Conservation (phyloP, 2,888 invertebrate species). For the Trichogramma dendrolimi region DNA sequence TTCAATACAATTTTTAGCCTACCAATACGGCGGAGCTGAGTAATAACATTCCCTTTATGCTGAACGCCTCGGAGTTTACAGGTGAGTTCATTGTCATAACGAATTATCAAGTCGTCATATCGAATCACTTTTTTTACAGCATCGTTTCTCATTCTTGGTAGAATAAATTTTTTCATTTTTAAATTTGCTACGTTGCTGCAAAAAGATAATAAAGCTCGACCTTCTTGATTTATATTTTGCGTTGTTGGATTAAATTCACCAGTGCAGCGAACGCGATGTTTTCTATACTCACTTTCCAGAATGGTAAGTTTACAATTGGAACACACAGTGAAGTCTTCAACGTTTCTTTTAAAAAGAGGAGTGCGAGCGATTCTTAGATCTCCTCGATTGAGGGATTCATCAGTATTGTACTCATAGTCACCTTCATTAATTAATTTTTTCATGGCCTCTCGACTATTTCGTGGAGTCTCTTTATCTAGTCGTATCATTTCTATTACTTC, state of each 20-base stretch:
- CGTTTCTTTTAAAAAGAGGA: not conserved
- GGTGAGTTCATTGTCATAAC: not conserved
- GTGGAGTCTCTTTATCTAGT: not conserved
- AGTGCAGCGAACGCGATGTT: too few species aligned
- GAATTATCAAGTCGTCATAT: not conserved
- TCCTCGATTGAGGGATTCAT: not conserved
- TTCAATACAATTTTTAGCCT: not conserved
- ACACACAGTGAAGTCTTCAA: not conserved
- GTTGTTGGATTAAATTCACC: too few species aligned
- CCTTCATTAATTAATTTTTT: not conserved
- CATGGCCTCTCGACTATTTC: not conserved
- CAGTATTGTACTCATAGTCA: not conserved
- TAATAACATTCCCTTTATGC: not conserved
- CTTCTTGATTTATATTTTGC: not conserved
- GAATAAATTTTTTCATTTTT: not conserved
- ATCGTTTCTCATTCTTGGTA: not conserved
- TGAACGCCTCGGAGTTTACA: not conserved
- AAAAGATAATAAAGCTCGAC: not conserved
- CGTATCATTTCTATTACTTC: slow-evolving; percentile 1
- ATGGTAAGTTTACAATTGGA: not conserved
- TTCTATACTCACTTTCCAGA: not conserved
- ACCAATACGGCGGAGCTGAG: not conserved
- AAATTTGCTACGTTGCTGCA: not conserved
- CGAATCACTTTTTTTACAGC: not conserved
- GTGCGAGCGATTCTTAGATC: not conserved